Evolutionary conservation across 2,888 invertebrate species (phyloP).

Genomic region (Herminia tarsipennalis): DNA sequence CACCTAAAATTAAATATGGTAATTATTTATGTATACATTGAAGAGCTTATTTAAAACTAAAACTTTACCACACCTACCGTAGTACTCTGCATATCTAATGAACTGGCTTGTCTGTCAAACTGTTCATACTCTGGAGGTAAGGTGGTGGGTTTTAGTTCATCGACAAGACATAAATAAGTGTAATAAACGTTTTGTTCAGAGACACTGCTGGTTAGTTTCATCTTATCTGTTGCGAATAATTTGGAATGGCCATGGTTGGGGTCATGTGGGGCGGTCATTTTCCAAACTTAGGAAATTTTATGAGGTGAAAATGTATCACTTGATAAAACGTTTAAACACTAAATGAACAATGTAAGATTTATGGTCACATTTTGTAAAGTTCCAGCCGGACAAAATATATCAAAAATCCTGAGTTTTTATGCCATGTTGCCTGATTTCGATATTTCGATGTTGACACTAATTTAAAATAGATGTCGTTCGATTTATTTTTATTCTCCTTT

Average conservation of each 20-base stretch:
- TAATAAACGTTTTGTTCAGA: constrained; percentile 70
- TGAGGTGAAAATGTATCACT: constrained; percentile 18
- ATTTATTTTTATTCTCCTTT: constrained; percentile 14
- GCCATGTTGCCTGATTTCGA: constrained; percentile 26
- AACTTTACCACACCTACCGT: neutral
- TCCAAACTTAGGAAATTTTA: neutral
- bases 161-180: constrained; percentile 69
- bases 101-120: neutral
- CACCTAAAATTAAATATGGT: constrained; percentile 31
- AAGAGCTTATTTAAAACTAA: neutral
- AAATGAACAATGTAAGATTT: constrained; percentile 25
- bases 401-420: constrained; percentile 9
- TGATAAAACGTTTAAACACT: constrained; percentile 19
- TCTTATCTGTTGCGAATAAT: constrained; percentile 34
- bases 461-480: constrained; percentile 34
- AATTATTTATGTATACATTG: too few relatives aligned
- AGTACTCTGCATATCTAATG: neutral
- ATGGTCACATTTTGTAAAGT: constrained; percentile 24
- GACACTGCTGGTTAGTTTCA: constrained; percentile 58
- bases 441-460: constrained; percentile 25
- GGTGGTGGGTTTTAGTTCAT: constrained; percentile 55
- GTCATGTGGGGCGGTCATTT: constrained; percentile 32
- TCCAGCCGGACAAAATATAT: constrained; percentile 13
- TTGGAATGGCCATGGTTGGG: constrained; percentile 15
- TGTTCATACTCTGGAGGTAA: constrained; percentile 20